These are phyloP conservation scores for Sciurus carolinensis DNA, from an alignment of 2,797 vertebrate species.

Conservation along the genomic window DNA sequence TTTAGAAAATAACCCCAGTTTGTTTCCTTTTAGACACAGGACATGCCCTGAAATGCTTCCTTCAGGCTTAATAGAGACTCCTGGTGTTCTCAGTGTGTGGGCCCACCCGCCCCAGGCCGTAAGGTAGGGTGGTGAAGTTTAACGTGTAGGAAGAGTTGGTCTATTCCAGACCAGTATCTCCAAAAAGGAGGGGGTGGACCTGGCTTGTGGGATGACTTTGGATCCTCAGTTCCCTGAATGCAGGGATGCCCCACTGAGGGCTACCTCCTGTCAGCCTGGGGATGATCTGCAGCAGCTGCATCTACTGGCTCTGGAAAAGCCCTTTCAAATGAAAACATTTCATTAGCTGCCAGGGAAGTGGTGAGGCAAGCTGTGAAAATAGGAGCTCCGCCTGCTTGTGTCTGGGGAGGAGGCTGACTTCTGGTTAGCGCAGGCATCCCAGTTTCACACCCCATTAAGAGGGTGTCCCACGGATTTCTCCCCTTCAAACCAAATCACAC, in stretches of 20 bases:
- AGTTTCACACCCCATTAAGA: conserved; percentile 69
- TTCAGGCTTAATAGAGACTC: background rate
- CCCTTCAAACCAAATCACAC: conserved; percentile 51
- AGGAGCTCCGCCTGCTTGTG: background rate
- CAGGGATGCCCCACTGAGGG: background rate
- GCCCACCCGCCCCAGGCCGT: background rate
- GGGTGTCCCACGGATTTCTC: conserved; percentile 46
- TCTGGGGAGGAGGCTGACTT: conserved; percentile 35
- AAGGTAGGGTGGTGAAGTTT: background rate
- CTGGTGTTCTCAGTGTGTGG: background rate
- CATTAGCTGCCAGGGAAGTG: background rate
- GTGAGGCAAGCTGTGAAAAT: background rate
- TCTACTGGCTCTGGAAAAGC: conserved; percentile 9
- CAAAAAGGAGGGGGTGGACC: background rate
- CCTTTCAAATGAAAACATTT: conserved; percentile 1
- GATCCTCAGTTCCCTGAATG: background rate
- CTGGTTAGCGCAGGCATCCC: background rate
- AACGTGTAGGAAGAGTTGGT: background rate
- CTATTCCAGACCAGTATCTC: background rate
- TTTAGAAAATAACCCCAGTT: background rate
- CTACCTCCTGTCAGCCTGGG: background rate
- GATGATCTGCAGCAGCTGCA: background rate
- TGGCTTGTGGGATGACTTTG: background rate
- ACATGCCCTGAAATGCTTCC: background rate
- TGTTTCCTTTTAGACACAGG: background rate